A percentile compares a stretch with the other conserved stretches of the same genome.
Evolutionary conservation across 2,113 vertebrate genomes (phyloP).

Genomic region (Callaeas wilsoni): DNA sequence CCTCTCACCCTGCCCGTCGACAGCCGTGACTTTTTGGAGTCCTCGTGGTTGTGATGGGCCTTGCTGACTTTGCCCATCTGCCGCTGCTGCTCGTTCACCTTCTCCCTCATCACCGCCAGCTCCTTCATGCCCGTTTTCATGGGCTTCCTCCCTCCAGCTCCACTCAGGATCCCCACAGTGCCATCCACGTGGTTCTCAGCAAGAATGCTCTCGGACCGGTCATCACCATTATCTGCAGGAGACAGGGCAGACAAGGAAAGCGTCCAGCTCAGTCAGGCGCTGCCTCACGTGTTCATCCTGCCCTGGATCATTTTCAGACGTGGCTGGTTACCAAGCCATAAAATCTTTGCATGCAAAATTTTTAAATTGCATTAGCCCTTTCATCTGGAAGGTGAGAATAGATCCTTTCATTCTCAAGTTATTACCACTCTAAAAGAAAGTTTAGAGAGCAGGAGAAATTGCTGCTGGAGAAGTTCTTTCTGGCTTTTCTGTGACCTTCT

Average conservation of each 20-base stretch:
- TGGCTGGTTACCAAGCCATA: constrained; percentile 21
- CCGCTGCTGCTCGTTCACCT: constrained; percentile 73
- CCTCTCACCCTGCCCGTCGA: constrained; percentile 69
- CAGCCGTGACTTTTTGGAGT: constrained; percentile 72
- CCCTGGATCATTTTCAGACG: background rate
- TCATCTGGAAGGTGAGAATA: constrained; percentile 55
- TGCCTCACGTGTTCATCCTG: background rate
- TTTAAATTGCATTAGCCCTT: constrained; percentile 43
- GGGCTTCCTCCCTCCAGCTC: constrained; percentile 53
- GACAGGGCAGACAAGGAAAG: background rate
- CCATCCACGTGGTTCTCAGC: constrained; percentile 70
- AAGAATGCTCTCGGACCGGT: constrained; percentile 59
- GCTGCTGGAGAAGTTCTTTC: constrained; percentile 27
- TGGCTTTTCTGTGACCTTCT: constrained; percentile 45
- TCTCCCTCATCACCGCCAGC: constrained; percentile 72
- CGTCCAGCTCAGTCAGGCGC: background rate
- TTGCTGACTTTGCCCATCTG: constrained; percentile 73
- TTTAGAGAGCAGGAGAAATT: constrained; percentile 26
- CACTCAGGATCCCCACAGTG: constrained; percentile 48
- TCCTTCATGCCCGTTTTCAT: constrained; percentile 72
- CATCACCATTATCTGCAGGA: constrained; percentile 60
- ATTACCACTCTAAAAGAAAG: constrained; percentile 19
- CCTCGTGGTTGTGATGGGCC: constrained; percentile 56
- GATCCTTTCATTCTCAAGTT: constrained; percentile 46
- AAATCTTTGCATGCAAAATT: constrained; percentile 39